Evolutionary conservation across 2,797 vertebrate genomes (phyloP), one percentile per base, ranked within the genome.

Genomic region (Gobionotothen gibberifrons): DNA sequence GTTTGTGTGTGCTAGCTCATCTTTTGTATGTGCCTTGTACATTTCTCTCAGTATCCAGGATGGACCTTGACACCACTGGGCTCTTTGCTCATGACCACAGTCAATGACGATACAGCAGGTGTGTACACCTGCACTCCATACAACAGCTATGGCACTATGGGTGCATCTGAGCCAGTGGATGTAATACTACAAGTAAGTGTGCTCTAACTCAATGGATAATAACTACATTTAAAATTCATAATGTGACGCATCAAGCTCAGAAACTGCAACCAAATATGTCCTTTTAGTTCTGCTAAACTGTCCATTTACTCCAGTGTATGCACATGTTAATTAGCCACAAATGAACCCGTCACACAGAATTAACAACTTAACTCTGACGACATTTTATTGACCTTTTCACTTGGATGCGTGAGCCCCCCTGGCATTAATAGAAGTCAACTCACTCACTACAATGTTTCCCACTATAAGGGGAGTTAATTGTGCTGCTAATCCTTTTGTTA

Each of bases 101-200:
- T 96, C 8, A 98, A 97, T 0, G 97, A 98, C 0, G 97, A 98
- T 0, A 94, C 93, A 0, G 89, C 93, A 5, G 97, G 97, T 8
- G 79, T 93, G 4, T 99, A 97, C 80, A 89, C 82, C 0, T 99
- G 97, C n/a, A 97, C 96, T 0, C 96, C 98, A 0, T 96, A 96
- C 92, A 99, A 99, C 92, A 96, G 95, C 88, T 97, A 96, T 0
- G 97, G 97, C 49, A 98, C 92, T 0, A 92, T 95, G 40, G 97
- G 97, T 13, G 74, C 91, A 17, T 99, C 98, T 0, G 82, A 65
- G 0, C 90, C 94, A 63, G 97, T 96, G 0, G 90, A 65, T 0
- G 95, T 98, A 19, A 87, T 96, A 64, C 93, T 98, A 5, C 96
- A 98, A 97, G 97, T 98, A 2, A 40, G 88, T 84, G 44, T 39